Evolutionary conservation across 2,888 invertebrate species (phyloP).

Genomic region (Melipona bicolor): DNA sequence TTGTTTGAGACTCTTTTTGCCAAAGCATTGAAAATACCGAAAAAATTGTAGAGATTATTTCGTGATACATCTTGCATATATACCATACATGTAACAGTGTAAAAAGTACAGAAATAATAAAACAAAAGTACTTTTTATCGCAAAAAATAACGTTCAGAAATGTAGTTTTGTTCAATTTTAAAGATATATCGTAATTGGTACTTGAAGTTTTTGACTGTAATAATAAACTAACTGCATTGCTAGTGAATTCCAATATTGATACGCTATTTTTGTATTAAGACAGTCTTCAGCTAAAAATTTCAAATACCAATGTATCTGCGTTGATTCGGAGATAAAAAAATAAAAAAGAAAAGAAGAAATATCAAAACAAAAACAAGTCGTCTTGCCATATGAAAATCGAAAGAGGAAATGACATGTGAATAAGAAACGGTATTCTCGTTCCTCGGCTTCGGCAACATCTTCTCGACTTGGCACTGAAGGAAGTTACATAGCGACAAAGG

Average conservation of each 20-base stretch:
- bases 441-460: slow-evolving; percentile 49
- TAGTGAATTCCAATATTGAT: background rate
- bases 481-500: slow-evolving; percentile 66
- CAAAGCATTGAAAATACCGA: too few species aligned
- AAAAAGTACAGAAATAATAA: slow-evolving; percentile 9
- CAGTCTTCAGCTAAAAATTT: background rate
- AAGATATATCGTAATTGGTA: background rate
- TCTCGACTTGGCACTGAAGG: slow-evolving; percentile 73
- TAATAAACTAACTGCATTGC: background rate
- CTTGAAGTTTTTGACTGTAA: background rate
- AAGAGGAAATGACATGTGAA: slow-evolving; percentile 22
- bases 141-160: background rate
- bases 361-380: slow-evolving; percentile 5
- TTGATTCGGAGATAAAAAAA: background rate
- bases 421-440: slow-evolving; percentile 37
- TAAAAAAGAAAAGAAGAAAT: background rate
- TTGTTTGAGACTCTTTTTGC: too few species aligned
- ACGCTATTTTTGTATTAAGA: background rate
- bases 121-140: slow-evolving; percentile 19
- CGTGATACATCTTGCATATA: too few species aligned
- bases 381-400: background rate
- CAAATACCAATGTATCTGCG: background rate
- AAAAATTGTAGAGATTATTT: too few species aligned
- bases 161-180: too few species aligned
- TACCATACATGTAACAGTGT: background rate